These are phyloP conservation scores for Chironomus striatipennis DNA, from an alignment of 1,140 invertebrate genomes.

Conservation along the genomic window DNA sequence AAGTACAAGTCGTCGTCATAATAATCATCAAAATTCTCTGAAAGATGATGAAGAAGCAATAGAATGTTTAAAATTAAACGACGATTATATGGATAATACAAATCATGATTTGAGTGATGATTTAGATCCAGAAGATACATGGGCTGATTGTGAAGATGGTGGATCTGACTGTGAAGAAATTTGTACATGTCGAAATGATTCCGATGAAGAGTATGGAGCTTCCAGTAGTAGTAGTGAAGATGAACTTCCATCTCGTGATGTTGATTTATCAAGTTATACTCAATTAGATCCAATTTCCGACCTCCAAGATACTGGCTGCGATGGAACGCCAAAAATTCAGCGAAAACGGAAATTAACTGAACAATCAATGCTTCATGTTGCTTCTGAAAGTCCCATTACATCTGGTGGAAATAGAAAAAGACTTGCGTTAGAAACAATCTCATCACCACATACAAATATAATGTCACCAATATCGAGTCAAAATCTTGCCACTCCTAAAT, in stretches of 20 bases:
- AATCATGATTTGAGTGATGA: conserved; percentile 17
- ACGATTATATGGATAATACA: conserved; percentile 11
- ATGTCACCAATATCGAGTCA: not conserved
- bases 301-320: not conserved
- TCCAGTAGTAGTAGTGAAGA: conserved; percentile 25
- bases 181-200: conserved; percentile 36
- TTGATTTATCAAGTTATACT: conserved; percentile 29
- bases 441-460: conserved; percentile 31
- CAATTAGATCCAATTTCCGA: conserved; percentile 30
- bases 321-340: conserved; percentile 27
- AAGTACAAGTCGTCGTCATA: not conserved
- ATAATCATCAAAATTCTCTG: not conserved
- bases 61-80: conserved; percentile 34
- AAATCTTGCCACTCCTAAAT: conserved; percentile 17
- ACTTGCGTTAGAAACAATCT: conserved; percentile 37
- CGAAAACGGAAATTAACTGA: conserved; percentile 39
- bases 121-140: conserved; percentile 32
- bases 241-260: conserved; percentile 27
- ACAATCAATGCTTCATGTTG: conserved; percentile 28
- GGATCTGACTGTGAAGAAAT: conserved; percentile 36
- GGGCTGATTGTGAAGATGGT: conserved; percentile 39
- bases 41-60: conserved; percentile 31
- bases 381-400: conserved; percentile 26
- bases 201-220: conserved; percentile 12
- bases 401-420: conserved; percentile 33